Evolutionary conservation across 2,888 invertebrate genomes (phyloP).

Genomic region (Halictus quadricinctus): DNA sequence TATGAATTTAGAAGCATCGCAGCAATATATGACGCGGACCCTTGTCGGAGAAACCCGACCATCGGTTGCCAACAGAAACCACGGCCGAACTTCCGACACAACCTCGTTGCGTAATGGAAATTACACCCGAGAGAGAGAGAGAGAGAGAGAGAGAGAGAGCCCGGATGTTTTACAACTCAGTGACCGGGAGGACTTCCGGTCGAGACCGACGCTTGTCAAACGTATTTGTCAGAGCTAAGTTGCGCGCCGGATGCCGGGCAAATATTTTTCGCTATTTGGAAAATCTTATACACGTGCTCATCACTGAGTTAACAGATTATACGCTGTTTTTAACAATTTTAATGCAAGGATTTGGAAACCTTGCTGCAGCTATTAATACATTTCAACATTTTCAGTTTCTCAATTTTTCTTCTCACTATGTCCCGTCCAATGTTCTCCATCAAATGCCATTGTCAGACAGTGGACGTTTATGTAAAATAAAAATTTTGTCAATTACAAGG

Average conservation of each 20-base stretch:
- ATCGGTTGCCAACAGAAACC: slow-evolving; percentile 42
- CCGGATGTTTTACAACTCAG: slow-evolving; percentile 51
- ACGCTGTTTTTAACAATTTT: no score
- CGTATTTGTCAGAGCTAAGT: neutral
- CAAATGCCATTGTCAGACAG: no score
- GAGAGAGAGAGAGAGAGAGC: neutral
- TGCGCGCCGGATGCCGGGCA: neutral
- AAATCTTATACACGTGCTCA: neutral
- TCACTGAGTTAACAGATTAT: neutral
- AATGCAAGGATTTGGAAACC: no score
- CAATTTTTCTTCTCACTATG: no score
- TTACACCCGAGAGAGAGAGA: slow-evolving; percentile 27
- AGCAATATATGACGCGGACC: slow-evolving; percentile 34
- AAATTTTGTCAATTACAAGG: no score
- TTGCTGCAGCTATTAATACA: no score
- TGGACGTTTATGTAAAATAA: no score
- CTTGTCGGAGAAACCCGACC: slow-evolving; percentile 1
- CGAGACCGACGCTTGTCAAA: slow-evolving; percentile 34
- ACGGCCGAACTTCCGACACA: slow-evolving; percentile 28
- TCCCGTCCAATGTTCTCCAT: no score
- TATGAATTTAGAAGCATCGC: slow-evolving; percentile 49
- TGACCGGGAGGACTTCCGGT: slow-evolving; percentile 36
- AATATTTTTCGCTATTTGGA: neutral
- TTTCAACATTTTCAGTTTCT: no score
- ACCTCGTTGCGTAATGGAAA: slow-evolving; percentile 53